phyloP scores from a whole-genome alignment of 2,888 invertebrate species.

The Lasioglossum oenotherae region DNA sequence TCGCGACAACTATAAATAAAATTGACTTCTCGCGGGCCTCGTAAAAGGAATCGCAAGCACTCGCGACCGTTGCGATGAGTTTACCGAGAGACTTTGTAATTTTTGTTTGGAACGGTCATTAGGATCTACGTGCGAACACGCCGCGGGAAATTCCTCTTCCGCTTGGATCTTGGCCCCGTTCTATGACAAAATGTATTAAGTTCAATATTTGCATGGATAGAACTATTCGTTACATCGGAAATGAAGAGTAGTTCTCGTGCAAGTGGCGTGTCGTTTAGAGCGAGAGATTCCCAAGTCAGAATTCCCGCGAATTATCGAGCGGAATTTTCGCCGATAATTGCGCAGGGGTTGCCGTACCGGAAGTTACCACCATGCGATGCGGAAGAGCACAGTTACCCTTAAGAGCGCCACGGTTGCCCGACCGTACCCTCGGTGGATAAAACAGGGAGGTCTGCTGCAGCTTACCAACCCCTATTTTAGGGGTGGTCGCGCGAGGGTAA shows the following conservation, averaged over 20 bases:
- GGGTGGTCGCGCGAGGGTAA: slow-evolving; percentile 53
- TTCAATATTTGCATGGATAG: background rate
- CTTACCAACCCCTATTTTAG: slow-evolving; percentile 70
- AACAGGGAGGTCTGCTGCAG: slow-evolving; percentile 68
- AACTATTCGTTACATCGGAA: background rate
- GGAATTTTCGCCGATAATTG: slow-evolving; percentile 26
- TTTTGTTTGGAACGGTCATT: slow-evolving; percentile 12
- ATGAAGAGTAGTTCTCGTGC: background rate
- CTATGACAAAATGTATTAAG: background rate
- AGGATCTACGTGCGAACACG: background rate
- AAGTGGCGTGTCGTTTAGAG: background rate
- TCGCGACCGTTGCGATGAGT: background rate
- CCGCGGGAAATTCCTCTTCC: background rate
- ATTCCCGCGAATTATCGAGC: background rate
- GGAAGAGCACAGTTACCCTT: slow-evolving; percentile 70
- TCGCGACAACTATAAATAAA: slow-evolving; percentile 10
- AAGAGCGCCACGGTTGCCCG: slow-evolving; percentile 46
- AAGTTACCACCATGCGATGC: slow-evolving; percentile 77
- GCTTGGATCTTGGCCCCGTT: background rate
- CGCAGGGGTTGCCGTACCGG: background rate
- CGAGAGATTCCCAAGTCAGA: background rate
- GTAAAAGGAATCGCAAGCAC: slow-evolving; percentile 19
- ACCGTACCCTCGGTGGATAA: slow-evolving; percentile 79
- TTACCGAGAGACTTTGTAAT: slow-evolving; percentile 3
- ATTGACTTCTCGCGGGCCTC: slow-evolving; percentile 1